phyloP scores from a whole-genome alignment of 2,113 vertebrate species.

The Hemiprocne comata region DNA sequence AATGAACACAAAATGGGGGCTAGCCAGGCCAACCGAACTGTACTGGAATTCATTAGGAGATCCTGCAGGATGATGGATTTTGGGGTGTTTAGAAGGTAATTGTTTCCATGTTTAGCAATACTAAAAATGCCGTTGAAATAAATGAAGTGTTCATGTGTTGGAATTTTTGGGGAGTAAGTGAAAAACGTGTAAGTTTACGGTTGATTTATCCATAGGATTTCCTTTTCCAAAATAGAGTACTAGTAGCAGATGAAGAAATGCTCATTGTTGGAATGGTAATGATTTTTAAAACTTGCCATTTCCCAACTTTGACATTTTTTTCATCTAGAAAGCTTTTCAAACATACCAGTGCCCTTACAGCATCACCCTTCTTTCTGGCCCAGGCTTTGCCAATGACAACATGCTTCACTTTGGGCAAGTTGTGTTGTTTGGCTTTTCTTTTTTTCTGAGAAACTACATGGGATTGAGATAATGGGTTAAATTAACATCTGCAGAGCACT shows the following conservation, averaged over 20 bases:
- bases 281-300: neutral
- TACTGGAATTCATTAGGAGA: neutral
- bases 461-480: neutral
- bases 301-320: neutral
- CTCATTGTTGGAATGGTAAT: neutral
- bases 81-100: neutral
- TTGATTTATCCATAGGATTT: neutral
- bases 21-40: no score
- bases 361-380: neutral
- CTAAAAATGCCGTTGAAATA: neutral
- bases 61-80: neutral
- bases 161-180: neutral
- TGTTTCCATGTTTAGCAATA: neutral
- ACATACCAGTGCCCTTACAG: neutral
- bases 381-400: neutral
- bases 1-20: fast-evolving
- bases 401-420: neutral
- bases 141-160: neutral
- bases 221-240: neutral
- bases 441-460: neutral
- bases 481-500: neutral
- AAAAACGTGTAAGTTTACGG: neutral
- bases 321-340: neutral
- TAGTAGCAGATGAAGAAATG: neutral
- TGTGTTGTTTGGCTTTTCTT: neutral